phyloP scores from a whole-genome alignment of 2,888 invertebrate species.

The Aquatica leii region DNA sequence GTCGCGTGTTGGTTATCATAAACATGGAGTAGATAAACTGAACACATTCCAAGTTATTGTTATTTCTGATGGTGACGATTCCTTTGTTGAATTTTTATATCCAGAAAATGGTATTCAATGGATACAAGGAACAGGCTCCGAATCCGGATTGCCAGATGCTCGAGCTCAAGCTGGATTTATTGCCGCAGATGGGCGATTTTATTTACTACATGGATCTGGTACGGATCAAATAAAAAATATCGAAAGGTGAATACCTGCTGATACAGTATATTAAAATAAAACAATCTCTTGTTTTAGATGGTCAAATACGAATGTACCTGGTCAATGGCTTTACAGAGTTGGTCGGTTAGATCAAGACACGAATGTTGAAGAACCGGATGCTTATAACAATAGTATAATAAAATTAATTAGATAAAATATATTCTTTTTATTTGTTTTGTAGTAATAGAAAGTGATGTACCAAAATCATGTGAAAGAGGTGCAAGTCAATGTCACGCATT shows the following conservation, averaged over 20 bases:
- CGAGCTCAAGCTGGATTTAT: constrained; percentile 94
- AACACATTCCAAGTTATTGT: constrained; percentile 89
- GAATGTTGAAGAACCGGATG: constrained; percentile 75
- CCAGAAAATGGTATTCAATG: constrained; percentile 90
- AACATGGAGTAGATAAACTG: constrained; percentile 71
- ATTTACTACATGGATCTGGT: constrained; percentile 85
- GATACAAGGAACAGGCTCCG: constrained; percentile 82
- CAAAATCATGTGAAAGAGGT: constrained; percentile 64
- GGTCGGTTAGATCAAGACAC: constrained; percentile 71
- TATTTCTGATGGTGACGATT: constrained; percentile 78
- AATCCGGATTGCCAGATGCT: constrained; percentile 84
- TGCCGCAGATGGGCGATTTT: constrained; percentile 80
- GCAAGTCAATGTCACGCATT: constrained; percentile 80
- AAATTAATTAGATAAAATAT: neutral
- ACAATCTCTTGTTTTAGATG: constrained; percentile 66
- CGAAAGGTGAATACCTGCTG: constrained; percentile 68
- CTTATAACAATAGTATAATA: constrained; percentile 58
- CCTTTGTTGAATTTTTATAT: constrained; percentile 88
- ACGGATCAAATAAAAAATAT: constrained; percentile 86
- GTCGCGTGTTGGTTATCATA: constrained; percentile 84
- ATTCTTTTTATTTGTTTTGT: neutral
- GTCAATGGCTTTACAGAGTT: constrained; percentile 87
- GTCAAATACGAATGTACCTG: constrained; percentile 86
- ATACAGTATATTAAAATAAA: neutral
- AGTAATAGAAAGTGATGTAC: constrained; percentile 22